These are phyloP conservation scores for Drosophila sturtevanti DNA, from an alignment of 1,140 invertebrate species.

Conservation along the genomic window DNA sequence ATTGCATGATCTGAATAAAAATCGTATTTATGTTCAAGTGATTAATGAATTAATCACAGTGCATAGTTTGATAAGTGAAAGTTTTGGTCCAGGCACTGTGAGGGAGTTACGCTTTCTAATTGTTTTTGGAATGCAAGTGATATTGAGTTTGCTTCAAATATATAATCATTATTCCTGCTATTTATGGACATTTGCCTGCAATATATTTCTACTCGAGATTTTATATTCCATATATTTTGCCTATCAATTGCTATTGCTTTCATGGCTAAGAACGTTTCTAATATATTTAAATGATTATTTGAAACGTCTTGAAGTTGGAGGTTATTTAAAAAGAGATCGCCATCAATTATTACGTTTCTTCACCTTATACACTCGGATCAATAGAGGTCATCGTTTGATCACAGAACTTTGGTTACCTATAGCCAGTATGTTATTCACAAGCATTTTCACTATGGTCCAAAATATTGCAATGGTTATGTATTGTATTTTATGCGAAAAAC, in stretches of 20 bases:
- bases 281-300: neutral
- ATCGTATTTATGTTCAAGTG: neutral
- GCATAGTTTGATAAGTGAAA: neutral
- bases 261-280: neutral
- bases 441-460: neutral
- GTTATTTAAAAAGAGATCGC: neutral
- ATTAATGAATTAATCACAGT: neutral
- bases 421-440: conserved; percentile 4
- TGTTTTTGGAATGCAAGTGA: neutral
- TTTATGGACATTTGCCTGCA: neutral
- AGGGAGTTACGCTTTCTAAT: neutral
- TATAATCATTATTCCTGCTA: neutral
- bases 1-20: neutral
- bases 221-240: conserved; percentile 17
- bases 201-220: neutral
- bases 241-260: conserved; percentile 27
- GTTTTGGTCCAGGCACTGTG: neutral
- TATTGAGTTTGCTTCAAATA: neutral
- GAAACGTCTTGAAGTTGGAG: too few relatives aligned
- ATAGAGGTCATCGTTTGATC: conserved; percentile 1
- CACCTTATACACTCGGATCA: conserved; percentile 14
- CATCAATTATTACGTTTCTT: neutral
- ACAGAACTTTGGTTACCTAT: conserved; percentile 21
- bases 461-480: conserved; percentile 7
- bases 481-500: neutral